Percentiles rank a stretch among this genome's conserved stretches.
Evolutionary conservation across 2,888 invertebrate genomes (phyloP).

Genomic region (Oligia strigilis): DNA sequence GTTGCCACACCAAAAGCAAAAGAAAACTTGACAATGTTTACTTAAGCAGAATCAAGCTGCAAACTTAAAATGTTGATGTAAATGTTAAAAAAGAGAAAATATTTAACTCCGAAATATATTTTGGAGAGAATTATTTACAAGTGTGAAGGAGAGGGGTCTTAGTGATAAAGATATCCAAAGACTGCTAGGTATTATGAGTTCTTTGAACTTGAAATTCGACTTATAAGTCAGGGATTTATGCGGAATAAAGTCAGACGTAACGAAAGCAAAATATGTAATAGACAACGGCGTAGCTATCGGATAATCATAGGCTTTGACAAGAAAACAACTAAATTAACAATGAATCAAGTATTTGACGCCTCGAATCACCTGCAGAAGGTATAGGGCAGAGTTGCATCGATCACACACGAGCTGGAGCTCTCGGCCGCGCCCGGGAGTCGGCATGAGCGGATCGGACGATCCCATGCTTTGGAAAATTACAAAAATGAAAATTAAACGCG

Average conservation of each 20-base stretch:
- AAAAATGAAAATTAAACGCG: slow-evolving; percentile 58
- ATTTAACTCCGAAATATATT: slow-evolving; percentile 89
- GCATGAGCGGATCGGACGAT: slow-evolving; percentile 70
- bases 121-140: slow-evolving; percentile 90
- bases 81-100: slow-evolving; percentile 79
- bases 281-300: slow-evolving; percentile 81
- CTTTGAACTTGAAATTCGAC: slow-evolving; percentile 86
- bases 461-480: slow-evolving; percentile 72
- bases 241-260: slow-evolving; percentile 84
- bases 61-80: slow-evolving; percentile 79
- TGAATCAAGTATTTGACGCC: slow-evolving; percentile 78
- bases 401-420: slow-evolving; percentile 64
- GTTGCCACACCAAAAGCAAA: slow-evolving; percentile 64
- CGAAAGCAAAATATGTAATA: slow-evolving; percentile 81
- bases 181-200: slow-evolving; percentile 89
- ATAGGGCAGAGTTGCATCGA: slow-evolving; percentile 70
- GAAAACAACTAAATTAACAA: slow-evolving; percentile 75
- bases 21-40: slow-evolving; percentile 72
- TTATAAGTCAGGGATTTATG: slow-evolving; percentile 86
- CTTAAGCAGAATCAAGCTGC: slow-evolving; percentile 77
- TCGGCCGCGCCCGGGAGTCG: slow-evolving; percentile 61
- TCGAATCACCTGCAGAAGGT: slow-evolving; percentile 69
- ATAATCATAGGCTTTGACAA: slow-evolving; percentile 82
- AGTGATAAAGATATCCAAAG: slow-evolving; percentile 90
- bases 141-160: slow-evolving; percentile 86